Conservation (phyloP, 1,140 invertebrate genomes). For the Bombus pyrosoma region DNA sequence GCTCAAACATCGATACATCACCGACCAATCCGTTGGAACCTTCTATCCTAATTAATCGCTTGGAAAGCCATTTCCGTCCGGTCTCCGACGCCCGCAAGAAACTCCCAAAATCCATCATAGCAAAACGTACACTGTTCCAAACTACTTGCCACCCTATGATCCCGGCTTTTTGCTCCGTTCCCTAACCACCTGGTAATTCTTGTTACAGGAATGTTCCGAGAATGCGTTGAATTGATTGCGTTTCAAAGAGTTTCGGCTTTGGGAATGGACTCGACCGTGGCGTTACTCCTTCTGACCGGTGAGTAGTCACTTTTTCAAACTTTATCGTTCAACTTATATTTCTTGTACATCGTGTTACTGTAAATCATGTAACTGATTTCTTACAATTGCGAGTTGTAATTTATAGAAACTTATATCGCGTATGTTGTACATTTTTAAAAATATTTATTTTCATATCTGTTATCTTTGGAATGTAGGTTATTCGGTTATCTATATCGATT, state of each 20-base stretch:
- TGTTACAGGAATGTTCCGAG: slow-evolving; percentile 78
- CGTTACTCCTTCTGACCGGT: slow-evolving; percentile 77
- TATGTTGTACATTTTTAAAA: no score
- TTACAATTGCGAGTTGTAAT: no score
- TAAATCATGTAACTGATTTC: no score
- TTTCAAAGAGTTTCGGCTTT: slow-evolving; percentile 68
- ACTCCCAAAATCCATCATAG: background rate
- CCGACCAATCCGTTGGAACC: background rate
- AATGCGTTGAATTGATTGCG: slow-evolving; percentile 76
- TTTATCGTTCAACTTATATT: no score
- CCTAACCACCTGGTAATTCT: slow-evolving; percentile 39
- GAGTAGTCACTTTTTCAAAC: slow-evolving; percentile 50
- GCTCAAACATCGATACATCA: slow-evolving; percentile 2
- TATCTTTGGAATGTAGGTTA: no score
- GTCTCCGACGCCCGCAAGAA: background rate
- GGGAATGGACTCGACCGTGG: slow-evolving; percentile 77
- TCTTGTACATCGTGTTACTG: no score
- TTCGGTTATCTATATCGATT: no score
- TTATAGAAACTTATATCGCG: no score
- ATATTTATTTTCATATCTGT: no score
- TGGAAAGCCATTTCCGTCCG: background rate
- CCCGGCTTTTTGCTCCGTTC: background rate
- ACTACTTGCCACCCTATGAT: background rate
- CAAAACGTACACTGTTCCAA: background rate
- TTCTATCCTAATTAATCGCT: slow-evolving; percentile 2